phyloP scores from a whole-genome alignment of 2,888 invertebrate genomes.

The Scelioninae gen. 1 region DNA sequence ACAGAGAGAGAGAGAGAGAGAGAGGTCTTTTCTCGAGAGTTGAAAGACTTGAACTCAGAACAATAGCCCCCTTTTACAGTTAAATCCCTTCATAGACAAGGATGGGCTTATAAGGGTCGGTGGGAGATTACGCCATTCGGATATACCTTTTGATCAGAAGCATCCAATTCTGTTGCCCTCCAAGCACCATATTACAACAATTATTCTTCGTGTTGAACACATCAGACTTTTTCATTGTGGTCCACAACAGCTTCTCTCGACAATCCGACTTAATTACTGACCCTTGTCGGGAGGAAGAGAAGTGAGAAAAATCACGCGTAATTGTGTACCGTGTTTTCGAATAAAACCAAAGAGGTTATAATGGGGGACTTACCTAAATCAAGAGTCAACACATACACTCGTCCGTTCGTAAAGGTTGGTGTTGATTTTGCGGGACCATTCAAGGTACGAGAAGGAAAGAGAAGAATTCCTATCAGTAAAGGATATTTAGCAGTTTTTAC shows the following conservation, averaged over 20 bases:
- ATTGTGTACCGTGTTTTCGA: not conserved
- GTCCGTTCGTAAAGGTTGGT: too few species aligned
- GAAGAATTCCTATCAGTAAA: too few species aligned
- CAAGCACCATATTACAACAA: not conserved
- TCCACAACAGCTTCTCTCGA: not conserved
- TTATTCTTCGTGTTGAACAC: not conserved
- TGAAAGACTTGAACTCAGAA: not conserved
- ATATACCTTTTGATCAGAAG: not conserved
- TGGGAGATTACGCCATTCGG: not conserved
- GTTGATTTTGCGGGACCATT: too few species aligned
- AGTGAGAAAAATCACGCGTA: not conserved
- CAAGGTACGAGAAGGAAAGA: too few species aligned
- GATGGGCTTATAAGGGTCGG: not conserved
- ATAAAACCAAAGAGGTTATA: not conserved
- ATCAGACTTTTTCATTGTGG: not conserved
- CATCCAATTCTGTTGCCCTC: not conserved
- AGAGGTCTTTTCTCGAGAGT: not conserved
- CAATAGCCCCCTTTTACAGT: not conserved
- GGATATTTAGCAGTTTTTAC: too few species aligned
- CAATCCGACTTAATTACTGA: not conserved
- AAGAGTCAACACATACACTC: too few species aligned
- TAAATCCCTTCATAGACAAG: not conserved
- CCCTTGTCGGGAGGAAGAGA: not conserved
- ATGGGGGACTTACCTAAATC: not conserved
- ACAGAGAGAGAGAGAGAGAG: conserved; percentile 14